Evolutionary conservation across 2,888 invertebrate species (phyloP).

Genomic region (Caenorhabditis angaria): DNA sequence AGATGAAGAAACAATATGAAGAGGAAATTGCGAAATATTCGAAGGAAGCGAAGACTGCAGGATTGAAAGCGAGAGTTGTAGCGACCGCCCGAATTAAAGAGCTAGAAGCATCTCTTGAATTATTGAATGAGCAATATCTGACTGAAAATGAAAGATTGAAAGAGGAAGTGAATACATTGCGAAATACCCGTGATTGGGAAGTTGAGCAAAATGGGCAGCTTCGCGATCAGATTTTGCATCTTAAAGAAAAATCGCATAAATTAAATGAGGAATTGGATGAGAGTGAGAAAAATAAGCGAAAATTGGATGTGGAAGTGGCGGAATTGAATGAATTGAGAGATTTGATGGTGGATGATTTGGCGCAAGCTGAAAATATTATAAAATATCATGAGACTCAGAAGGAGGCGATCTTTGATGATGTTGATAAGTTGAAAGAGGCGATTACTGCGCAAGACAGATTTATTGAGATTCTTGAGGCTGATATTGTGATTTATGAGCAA

Average conservation of each 20-base stretch:
- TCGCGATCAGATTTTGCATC: conserved; percentile 56
- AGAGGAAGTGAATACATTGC: conserved; percentile 59
- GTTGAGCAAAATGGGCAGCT: conserved; percentile 64
- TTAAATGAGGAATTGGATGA: conserved; percentile 54
- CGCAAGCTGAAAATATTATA: conserved; percentile 51
- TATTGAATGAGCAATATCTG: conserved; percentile 25
- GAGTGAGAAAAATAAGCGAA: conserved; percentile 39
- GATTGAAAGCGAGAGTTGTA: conserved; percentile 61
- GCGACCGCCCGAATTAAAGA: conserved; percentile 66
- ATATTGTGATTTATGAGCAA: conserved; percentile 69
- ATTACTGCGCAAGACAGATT: conserved; percentile 65
- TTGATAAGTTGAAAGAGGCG: conserved; percentile 67
- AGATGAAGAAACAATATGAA: conserved; percentile 51
- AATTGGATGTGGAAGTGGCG: conserved; percentile 42
- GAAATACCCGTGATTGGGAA: conserved; percentile 65
- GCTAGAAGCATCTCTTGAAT: conserved; percentile 56
- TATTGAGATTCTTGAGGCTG: conserved; percentile 66
- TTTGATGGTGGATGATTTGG: conserved; percentile 47
- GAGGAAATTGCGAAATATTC: conserved; percentile 48
- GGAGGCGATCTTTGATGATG: conserved; percentile 58
- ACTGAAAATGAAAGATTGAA: conserved; percentile 50
- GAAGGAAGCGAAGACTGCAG: conserved; percentile 57
- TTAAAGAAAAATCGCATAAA: conserved; percentile 54
- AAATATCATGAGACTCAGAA: conserved; percentile 61
- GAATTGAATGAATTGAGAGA: conserved; percentile 30